Percentiles rank a stretch among this genome's conserved stretches.
Conservation (phyloP, 2,888 invertebrate genomes). For the Crematogaster levior region DNA sequence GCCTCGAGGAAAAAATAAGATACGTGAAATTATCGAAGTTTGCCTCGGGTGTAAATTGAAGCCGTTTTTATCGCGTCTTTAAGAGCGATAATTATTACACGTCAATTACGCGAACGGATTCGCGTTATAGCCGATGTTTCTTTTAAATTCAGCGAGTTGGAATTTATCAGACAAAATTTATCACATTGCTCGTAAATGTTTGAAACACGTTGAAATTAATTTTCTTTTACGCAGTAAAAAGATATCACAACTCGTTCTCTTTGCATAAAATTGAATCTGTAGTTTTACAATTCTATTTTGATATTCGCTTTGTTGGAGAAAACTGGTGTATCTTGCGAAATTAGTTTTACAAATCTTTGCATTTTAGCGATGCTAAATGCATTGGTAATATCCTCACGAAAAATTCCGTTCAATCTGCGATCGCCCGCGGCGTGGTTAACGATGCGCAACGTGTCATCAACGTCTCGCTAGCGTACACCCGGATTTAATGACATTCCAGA, state of each 20-base stretch:
- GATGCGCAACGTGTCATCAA: constrained; percentile 71
- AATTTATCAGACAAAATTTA: not conserved
- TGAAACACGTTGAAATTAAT: not conserved
- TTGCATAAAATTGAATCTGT: not conserved
- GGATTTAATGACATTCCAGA: constrained; percentile 74
- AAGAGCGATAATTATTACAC: constrained; percentile 30
- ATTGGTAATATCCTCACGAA: not conserved
- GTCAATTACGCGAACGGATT: constrained; percentile 16
- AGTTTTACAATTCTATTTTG: not conserved
- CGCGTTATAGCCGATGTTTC: not conserved
- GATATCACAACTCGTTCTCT: not conserved
- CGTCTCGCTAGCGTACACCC: constrained; percentile 64
- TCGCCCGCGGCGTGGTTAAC: constrained; percentile 45
- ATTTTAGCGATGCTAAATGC: constrained; percentile 7
- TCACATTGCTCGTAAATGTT: not conserved
- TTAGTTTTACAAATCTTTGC: not conserved
- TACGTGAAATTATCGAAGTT: constrained; percentile 25
- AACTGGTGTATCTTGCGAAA: not conserved
- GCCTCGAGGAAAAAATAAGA: not conserved
- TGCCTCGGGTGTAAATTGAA: constrained; percentile 11
- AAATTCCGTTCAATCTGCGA: constrained; percentile 40
- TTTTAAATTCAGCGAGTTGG: not conserved
- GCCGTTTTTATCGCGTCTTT: constrained; percentile 20
- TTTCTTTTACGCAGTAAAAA: not conserved
- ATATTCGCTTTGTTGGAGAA: not conserved